Conservation (phyloP, 2,888 invertebrate genomes). For the Eristalis tenax region DNA sequence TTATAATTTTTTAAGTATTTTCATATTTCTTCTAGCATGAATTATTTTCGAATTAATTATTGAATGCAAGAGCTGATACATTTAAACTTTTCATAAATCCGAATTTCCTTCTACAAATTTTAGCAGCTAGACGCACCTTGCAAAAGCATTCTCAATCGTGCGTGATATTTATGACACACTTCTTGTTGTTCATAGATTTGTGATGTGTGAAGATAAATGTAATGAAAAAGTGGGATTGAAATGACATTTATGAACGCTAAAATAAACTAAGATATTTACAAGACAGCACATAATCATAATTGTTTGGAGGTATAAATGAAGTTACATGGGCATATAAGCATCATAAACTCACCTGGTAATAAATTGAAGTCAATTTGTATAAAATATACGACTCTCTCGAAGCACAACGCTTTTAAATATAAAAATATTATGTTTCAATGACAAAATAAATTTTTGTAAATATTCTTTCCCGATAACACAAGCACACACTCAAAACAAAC, state of each 20-base stretch:
- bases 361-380: not conserved
- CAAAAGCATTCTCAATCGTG: conserved; percentile 33
- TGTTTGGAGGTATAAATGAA: not conserved
- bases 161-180: conserved; percentile 54
- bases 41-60: no score
- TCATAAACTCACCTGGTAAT: not conserved
- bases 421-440: not conserved
- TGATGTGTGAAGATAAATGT: conserved; percentile 35
- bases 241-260: not conserved
- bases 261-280: not conserved
- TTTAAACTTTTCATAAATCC: no score
- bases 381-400: not conserved
- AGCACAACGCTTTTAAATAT: not conserved
- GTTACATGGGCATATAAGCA: not conserved
- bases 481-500: conserved; percentile 42
- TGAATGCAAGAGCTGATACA: no score
- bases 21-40: no score
- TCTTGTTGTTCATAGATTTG: conserved; percentile 41
- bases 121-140: not conserved
- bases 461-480: conserved; percentile 14
- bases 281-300: no score
- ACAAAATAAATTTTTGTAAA: conserved; percentile 1
- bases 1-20: not conserved
- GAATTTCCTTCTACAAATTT: not conserved
- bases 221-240: conserved; percentile 40